Percentiles rank a stretch among this genome's conserved stretches.
phyloP scores from a whole-genome alignment of 2,888 invertebrate genomes.

The Ferdinandea cuprea region DNA sequence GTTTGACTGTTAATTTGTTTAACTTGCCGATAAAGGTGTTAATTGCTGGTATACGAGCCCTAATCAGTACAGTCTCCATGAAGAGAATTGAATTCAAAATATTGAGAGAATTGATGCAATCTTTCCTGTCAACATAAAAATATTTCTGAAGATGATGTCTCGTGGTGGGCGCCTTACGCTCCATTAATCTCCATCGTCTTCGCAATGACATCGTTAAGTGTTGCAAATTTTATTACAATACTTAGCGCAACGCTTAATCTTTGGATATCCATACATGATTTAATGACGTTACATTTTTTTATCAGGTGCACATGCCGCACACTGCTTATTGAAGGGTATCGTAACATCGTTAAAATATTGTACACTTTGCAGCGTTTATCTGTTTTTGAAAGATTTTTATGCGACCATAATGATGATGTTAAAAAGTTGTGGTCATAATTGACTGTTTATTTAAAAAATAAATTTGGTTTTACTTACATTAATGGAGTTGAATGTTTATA shows the following conservation, averaged over 20 bases:
- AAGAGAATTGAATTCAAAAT: not conserved
- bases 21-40: slow-evolving; percentile 48
- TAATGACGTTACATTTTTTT: slow-evolving; percentile 16
- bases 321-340: slow-evolving; percentile 47
- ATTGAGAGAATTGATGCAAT: not conserved
- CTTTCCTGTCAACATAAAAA: not conserved
- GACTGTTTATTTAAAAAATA: not conserved
- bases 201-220: slow-evolving; percentile 48
- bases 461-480: too few species aligned
- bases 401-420: not conserved
- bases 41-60: slow-evolving; percentile 56
- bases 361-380: slow-evolving; percentile 18
- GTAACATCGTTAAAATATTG: slow-evolving; percentile 52
- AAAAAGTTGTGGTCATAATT: not conserved
- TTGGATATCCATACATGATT: slow-evolving; percentile 37
- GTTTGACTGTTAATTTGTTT: slow-evolving; percentile 48
- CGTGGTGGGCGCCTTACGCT: slow-evolving; percentile 44
- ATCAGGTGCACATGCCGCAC: slow-evolving; percentile 53
- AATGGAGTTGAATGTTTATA: too few species aligned
- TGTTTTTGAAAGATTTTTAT: slow-evolving; percentile 4
- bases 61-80: slow-evolving; percentile 31
- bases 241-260: slow-evolving; percentile 43
- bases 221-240: slow-evolving; percentile 48
- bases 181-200: slow-evolving; percentile 59
- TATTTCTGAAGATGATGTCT: slow-evolving; percentile 44